These are phyloP conservation scores for Sebastes schlegelii DNA, from an alignment of 2,113 vertebrate genomes.

Conservation along the genomic window DNA sequence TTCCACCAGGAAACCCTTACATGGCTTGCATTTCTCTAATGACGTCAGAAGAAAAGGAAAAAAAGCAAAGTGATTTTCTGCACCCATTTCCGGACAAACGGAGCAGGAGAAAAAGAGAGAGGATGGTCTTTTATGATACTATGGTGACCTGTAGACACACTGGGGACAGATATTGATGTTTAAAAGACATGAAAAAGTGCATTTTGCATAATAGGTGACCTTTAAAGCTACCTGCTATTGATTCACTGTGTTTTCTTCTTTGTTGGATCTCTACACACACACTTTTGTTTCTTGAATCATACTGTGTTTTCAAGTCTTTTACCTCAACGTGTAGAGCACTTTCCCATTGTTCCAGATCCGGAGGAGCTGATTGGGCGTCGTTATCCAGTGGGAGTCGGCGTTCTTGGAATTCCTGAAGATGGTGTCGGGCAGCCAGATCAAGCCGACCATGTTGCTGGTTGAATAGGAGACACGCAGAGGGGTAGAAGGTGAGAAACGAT, in stretches of 20 bases:
- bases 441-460: slow-evolving; percentile 95
- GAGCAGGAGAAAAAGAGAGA: too few relatives aligned
- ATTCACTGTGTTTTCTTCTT: neutral
- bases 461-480: neutral
- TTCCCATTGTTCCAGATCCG: slow-evolving; percentile 98
- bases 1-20: too few relatives aligned
- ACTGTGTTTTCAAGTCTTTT: slow-evolving; percentile 24
- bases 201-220: too few relatives aligned
- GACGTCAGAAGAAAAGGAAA: too few relatives aligned
- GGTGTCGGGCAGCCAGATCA: slow-evolving; percentile 97
- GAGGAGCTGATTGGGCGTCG: slow-evolving; percentile 96
- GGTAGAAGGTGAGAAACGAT: slow-evolving; percentile 9
- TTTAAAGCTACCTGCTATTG: neutral
- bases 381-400: slow-evolving; percentile 97
- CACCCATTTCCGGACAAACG: too few relatives aligned
- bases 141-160: too few relatives aligned
- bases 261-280: neutral
- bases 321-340: slow-evolving; percentile 96
- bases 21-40: too few relatives aligned
- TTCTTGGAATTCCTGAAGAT: slow-evolving; percentile 98
- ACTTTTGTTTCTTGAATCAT: neutral
- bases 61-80: too few relatives aligned
- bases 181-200: too few relatives aligned
- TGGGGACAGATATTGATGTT: too few relatives aligned
- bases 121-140: too few relatives aligned